Evolutionary conservation across 2,797 vertebrate species (phyloP), one percentile per base, ranked within the genome.

Genomic region (Crypturellus tataupa): DNA sequence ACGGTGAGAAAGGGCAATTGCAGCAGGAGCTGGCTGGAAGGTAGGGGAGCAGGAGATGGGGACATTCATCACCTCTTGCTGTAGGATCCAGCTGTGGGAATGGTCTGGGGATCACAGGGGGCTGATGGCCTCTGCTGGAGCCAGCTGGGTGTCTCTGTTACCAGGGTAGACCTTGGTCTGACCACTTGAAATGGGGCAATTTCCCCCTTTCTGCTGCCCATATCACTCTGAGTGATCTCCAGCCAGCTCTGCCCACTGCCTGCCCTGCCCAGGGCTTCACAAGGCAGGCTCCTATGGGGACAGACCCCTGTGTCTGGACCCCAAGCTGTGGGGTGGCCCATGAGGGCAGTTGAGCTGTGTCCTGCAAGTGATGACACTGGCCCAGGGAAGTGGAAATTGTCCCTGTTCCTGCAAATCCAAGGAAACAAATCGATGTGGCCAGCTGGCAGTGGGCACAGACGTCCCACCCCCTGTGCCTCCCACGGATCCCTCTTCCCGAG

Each of bases 101-200:
- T 46, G 20, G 53, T 33, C 23, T 13, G 39, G 37, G n/a, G n/a
- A n/a, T n/a, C n/a, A n/a, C n/a, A n/a, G n/a, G n/a, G n/a, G n/a
- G n/a, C n/a, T n/a, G n/a, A 24, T 42, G 60, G 6, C 37, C 46
- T 1, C 0, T 18, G 16, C 8, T 0, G 0, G 1, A 11, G 37
- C 1, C n/a, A 33, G 40, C 27, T 77, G 71, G 4, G 10, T 77
- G 58, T 9, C 59, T 40, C 67, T 33, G 33, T 9, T 7, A 3
- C 27, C 21, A 1, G 40, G 27, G 23, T 80, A 18, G 11, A 33
- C 27, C 87, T 77, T 51, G 89, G 68, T 75, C 42, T 75, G 3
- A 33, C 29, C 37, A n/a, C 46, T 20, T 17, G 21, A 75, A 71
- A 89, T 49, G 62, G 75, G 44, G 18, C n/a, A 72, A 68, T 89